Conservation (phyloP, 2,888 invertebrate species). For the Drosophila ustulata region DNA sequence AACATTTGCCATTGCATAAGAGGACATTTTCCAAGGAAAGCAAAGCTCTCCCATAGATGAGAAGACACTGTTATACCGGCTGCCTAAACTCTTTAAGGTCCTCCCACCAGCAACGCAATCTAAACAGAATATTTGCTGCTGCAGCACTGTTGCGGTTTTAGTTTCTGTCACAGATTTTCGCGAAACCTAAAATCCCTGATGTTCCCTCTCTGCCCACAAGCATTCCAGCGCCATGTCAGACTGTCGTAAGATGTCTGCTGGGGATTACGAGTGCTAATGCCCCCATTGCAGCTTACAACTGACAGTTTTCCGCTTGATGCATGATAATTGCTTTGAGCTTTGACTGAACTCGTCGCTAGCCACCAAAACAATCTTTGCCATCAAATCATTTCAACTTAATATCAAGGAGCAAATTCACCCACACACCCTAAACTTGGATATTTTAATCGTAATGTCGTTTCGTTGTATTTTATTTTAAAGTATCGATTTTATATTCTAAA, state of each 20-base stretch:
- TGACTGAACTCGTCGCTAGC: constrained; percentile 8
- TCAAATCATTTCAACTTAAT: constrained; percentile 3
- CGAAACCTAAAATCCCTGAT: constrained; percentile 12
- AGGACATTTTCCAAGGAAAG: constrained; percentile 6
- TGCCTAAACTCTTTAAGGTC: background rate
- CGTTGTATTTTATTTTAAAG: background rate
- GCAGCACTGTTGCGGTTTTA: constrained; percentile 38
- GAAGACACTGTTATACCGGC: background rate
- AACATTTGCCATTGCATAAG: constrained; percentile 12
- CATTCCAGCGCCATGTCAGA: constrained; percentile 6
- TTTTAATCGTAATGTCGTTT: background rate
- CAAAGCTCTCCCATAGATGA: constrained; percentile 1
- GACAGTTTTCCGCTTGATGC: constrained; percentile 42
- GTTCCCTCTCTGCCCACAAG: background rate
- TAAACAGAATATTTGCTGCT: constrained; percentile 16
- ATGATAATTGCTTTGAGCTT: constrained; percentile 51
- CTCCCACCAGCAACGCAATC: constrained; percentile 16
- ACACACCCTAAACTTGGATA: background rate
- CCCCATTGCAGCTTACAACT: constrained; percentile 32
- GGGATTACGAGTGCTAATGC: constrained; percentile 44
- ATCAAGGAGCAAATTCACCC: background rate
- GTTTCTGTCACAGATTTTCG: constrained; percentile 37
- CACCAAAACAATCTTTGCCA: constrained; percentile 33
- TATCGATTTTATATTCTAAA: background rate
- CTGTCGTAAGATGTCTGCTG: constrained; percentile 46